These are phyloP conservation scores for Podotricha telesiphe DNA, from an alignment of 2,888 invertebrate species.

Conservation along the genomic window DNA sequence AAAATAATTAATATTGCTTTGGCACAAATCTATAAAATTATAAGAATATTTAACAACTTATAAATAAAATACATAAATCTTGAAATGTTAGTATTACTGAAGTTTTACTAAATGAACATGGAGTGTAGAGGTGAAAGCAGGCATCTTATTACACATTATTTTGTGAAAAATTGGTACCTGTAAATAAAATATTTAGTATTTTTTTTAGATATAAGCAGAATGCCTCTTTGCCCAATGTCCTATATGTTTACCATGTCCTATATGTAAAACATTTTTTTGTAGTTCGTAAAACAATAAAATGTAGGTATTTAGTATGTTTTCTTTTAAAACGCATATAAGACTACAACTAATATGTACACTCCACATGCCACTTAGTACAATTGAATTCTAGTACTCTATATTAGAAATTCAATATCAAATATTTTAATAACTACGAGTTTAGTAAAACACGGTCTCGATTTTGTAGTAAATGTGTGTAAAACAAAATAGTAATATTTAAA, in stretches of 20 bases:
- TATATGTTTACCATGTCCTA: too few species aligned
- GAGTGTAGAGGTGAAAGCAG: not conserved
- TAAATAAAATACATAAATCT: constrained; percentile 9
- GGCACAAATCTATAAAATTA: not conserved
- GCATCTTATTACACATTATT: not conserved
- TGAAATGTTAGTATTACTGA: not conserved
- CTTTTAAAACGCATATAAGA: too few species aligned
- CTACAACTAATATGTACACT: not conserved
- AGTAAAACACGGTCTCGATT: not conserved
- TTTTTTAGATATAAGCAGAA: too few species aligned
- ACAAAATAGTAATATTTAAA: too few species aligned
- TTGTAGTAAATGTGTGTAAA: too few species aligned
- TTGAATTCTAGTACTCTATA: not conserved
- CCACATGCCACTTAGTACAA: not conserved
- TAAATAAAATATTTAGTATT: too few species aligned
- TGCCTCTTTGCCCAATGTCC: too few species aligned
- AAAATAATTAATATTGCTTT: constrained; percentile 1
- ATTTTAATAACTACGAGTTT: not conserved
- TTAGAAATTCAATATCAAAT: not conserved
- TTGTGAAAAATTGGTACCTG: not conserved
- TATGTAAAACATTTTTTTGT: too few species aligned
- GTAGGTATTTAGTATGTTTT: too few species aligned
- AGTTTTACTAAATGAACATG: not conserved
- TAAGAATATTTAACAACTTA: not conserved
- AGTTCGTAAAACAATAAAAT: too few species aligned